phyloP scores from a whole-genome alignment of 2,888 invertebrate species.

The Idaea dimidiata region DNA sequence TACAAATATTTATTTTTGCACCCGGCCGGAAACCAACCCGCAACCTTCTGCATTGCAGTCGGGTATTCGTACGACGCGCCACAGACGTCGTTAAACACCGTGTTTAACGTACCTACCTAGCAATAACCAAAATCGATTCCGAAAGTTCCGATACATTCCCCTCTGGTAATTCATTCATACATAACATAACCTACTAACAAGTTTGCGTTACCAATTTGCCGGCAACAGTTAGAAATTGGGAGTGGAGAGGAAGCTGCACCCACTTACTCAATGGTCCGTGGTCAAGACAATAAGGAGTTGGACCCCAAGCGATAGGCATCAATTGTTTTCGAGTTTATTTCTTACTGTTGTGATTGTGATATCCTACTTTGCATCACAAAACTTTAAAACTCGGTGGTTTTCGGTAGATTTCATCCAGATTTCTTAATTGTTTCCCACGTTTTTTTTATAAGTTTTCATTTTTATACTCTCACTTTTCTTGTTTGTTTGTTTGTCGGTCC shows the following conservation, averaged over 20 bases:
- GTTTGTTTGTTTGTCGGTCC: no score
- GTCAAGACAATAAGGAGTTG: slow-evolving; percentile 46
- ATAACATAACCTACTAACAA: not conserved
- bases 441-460: no score
- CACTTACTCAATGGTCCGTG: slow-evolving; percentile 41
- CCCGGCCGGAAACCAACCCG: no score
- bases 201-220: slow-evolving; percentile 7
- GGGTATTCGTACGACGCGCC: no score
- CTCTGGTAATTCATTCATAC: not conserved
- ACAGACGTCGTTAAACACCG: no score
- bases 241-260: slow-evolving; percentile 52
- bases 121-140: no score
- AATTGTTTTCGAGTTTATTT: slow-evolving; percentile 17
- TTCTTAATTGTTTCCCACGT: no score
- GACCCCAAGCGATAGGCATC: slow-evolving; percentile 32
- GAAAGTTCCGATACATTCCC: not conserved
- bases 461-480: no score
- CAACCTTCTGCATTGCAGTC: no score
- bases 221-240: slow-evolving; percentile 9
- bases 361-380: not conserved
- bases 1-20: no score
- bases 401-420: no score
- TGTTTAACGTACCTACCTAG: no score
- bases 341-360: slow-evolving; percentile 15
- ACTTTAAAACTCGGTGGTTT: not conserved